phyloP scores from a whole-genome alignment of 2,113 vertebrate genomes.

The Balaeniceps rex region DNA sequence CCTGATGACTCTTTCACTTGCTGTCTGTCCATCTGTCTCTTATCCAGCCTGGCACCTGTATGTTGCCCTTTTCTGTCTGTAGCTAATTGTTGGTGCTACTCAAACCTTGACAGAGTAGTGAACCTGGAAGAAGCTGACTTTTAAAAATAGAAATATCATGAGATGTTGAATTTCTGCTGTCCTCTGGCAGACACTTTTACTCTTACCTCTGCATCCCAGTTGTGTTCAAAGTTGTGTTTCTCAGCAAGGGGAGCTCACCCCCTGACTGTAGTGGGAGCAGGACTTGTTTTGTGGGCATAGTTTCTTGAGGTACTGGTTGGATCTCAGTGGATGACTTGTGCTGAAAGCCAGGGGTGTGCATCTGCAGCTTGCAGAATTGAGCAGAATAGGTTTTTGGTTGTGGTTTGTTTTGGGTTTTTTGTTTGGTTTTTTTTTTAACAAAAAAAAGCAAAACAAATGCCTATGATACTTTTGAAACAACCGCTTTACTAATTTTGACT shows the following conservation, averaged over 20 bases:
- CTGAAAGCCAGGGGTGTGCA: not conserved
- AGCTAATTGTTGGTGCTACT: not conserved
- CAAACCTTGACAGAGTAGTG: not conserved
- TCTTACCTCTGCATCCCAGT: not conserved
- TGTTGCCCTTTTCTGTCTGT: not conserved
- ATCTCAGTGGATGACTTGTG: not conserved
- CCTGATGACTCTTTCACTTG: not conserved
- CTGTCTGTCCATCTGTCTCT: not conserved
- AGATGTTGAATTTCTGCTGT: not conserved
- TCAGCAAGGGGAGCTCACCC: not conserved
- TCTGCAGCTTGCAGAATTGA: not conserved
- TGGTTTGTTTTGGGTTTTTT: too few species aligned
- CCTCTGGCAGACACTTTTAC: not conserved
- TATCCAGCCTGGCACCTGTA: not conserved
- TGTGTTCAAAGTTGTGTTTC: not conserved
- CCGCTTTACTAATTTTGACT: not conserved
- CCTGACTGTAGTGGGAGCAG: not conserved
- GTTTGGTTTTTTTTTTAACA: too few species aligned
- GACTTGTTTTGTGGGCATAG: not conserved
- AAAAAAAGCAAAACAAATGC: not conserved
- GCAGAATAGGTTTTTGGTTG: not conserved
- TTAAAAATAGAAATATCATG: not conserved
- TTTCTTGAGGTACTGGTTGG: not conserved
- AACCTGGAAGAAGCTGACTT: not conserved
- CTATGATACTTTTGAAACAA: not conserved